A percentile compares a stretch with the other conserved stretches of the same genome.
Evolutionary conservation across 2,797 vertebrate species (phyloP).

Genomic region (Megaceryle alcyon): DNA sequence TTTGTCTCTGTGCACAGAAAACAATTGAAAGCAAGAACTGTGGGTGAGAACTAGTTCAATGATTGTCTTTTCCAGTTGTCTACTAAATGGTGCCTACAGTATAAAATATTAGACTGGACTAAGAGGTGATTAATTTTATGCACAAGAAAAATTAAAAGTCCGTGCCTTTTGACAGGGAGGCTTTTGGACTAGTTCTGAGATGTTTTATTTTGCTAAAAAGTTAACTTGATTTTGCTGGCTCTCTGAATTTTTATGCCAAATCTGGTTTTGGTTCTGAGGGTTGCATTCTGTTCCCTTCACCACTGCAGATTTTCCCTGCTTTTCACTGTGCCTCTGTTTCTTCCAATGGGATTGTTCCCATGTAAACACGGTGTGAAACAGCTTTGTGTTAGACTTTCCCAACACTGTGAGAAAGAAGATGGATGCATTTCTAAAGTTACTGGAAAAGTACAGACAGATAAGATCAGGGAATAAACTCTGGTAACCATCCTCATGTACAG

Average conservation of each 20-base stretch:
- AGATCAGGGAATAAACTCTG: background rate
- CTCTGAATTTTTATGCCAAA: background rate
- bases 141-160: slow-evolving; percentile 26
- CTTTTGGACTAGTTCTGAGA: slow-evolving; percentile 56
- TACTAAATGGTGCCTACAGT: background rate
- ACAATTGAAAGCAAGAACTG: background rate
- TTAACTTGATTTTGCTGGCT: slow-evolving; percentile 4
- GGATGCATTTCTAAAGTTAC: background rate
- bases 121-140: background rate
- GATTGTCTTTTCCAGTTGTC: background rate
- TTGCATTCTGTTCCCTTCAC: background rate
- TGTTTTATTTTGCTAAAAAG: slow-evolving; percentile 34
- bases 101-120: background rate
- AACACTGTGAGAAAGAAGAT: background rate
- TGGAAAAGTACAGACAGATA: background rate
- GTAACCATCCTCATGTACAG: background rate
- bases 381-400: background rate
- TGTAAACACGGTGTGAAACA: accelerated
- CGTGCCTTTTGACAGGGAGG: slow-evolving; percentile 1
- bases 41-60: background rate
- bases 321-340: background rate
- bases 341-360: background rate
- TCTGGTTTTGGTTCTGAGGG: background rate
- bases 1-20: background rate
- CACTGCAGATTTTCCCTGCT: background rate